These are phyloP conservation scores for Drosophila macrospina DNA, from an alignment of 2,888 invertebrate genomes.

Conservation along the genomic window DNA sequence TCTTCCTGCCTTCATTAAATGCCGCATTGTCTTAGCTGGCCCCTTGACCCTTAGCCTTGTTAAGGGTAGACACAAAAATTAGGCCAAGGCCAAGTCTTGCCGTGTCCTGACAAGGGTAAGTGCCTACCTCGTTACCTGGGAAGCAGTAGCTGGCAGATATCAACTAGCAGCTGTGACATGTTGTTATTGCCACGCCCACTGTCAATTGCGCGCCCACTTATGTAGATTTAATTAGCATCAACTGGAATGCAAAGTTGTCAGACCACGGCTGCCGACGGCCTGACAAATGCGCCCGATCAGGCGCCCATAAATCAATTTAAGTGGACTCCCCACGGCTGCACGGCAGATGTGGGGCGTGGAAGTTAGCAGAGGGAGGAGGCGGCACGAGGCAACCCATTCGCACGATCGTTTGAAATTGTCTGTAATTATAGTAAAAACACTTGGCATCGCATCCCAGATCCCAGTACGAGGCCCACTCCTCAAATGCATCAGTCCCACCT, in stretches of 20 bases:
- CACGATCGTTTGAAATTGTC: slow-evolving; percentile 67
- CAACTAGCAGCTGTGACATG: slow-evolving; percentile 59
- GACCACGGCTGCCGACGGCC: slow-evolving; percentile 42
- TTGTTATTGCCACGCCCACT: slow-evolving; percentile 57
- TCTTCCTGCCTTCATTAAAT: slow-evolving; percentile 51
- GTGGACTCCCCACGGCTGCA: slow-evolving; percentile 68
- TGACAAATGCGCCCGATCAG: slow-evolving; percentile 82
- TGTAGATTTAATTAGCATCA: slow-evolving; percentile 71
- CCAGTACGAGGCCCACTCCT: neutral
- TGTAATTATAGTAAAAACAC: slow-evolving; percentile 78
- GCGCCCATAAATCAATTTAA: slow-evolving; percentile 82
- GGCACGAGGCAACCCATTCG: slow-evolving; percentile 29
- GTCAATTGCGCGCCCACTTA: slow-evolving; percentile 66
- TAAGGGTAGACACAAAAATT: slow-evolving; percentile 54
- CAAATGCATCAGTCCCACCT: neutral
- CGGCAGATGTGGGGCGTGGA: neutral
- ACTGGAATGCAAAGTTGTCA: slow-evolving; percentile 21
- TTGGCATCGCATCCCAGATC: slow-evolving; percentile 43
- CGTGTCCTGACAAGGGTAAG: slow-evolving; percentile 53
- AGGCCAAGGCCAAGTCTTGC: slow-evolving; percentile 63
- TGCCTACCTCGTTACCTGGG: slow-evolving; percentile 35
- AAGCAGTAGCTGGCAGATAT: slow-evolving; percentile 11
- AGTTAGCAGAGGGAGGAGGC: neutral
- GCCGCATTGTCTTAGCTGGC: slow-evolving; percentile 69
- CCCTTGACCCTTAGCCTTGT: slow-evolving; percentile 70